phyloP scores from a whole-genome alignment of 2,888 invertebrate genomes.

The Microdon myrmicae region DNA sequence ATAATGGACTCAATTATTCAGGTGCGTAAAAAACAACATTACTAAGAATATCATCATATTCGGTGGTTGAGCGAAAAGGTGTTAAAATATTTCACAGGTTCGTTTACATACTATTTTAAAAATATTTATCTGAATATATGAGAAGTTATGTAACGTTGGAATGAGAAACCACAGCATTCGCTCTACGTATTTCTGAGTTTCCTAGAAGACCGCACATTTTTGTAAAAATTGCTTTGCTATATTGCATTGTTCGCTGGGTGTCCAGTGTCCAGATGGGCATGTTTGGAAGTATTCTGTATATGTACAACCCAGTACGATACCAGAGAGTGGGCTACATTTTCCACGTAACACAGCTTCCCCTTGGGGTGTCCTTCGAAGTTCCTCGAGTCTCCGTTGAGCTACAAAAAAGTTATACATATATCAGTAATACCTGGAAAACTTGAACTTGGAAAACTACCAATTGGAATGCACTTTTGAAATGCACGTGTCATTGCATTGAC shows the following conservation, averaged over 20 bases:
- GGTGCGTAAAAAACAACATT: too few relatives aligned
- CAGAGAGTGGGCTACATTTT: slow-evolving; percentile 62
- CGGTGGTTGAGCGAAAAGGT: too few relatives aligned
- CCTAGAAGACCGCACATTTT: slow-evolving; percentile 56
- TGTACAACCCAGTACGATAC: slow-evolving; percentile 62
- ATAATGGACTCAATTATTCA: too few relatives aligned
- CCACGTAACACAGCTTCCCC: slow-evolving; percentile 37
- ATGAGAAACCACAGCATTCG: too few relatives aligned
- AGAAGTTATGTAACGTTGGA: too few relatives aligned
- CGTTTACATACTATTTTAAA: too few relatives aligned
- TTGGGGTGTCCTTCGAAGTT: slow-evolving; percentile 31
- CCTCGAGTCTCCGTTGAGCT: slow-evolving; percentile 44
- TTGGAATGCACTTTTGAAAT: slow-evolving; percentile 59
- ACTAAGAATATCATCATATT: too few relatives aligned
- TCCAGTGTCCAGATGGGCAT: slow-evolving; percentile 63
- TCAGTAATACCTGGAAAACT: not conserved
- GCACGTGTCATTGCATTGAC: slow-evolving; percentile 59
- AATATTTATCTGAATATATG: too few relatives aligned
- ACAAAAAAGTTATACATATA: not conserved
- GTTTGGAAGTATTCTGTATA: slow-evolving; percentile 65
- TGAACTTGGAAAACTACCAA: slow-evolving; percentile 48
- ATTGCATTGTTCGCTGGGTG: slow-evolving; percentile 58
- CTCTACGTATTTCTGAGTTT: slow-evolving; percentile 57
- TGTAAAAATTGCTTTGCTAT: slow-evolving; percentile 61
- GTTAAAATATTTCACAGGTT: too few relatives aligned